Percentiles rank a stretch among this genome's conserved stretches.
Conservation (phyloP, 2,888 invertebrate genomes). For the Tenthredo amoena region DNA sequence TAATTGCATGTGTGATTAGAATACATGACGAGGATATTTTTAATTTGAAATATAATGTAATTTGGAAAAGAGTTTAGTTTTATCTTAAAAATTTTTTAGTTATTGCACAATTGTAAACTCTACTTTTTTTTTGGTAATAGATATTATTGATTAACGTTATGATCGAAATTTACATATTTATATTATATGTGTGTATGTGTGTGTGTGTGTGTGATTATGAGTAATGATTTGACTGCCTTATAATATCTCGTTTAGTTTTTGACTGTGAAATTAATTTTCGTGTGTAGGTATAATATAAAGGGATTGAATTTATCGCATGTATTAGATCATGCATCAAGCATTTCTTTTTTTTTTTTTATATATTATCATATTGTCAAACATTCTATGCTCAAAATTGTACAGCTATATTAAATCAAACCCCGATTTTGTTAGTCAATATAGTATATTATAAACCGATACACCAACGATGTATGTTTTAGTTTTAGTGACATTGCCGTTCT, state of each 20-base stretch:
- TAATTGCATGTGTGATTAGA: no score
- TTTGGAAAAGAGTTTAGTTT: neutral
- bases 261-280: neutral
- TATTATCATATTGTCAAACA: neutral
- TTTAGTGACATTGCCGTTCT: neutral
- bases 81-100: neutral
- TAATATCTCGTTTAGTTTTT: neutral
- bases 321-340: neutral
- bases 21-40: neutral
- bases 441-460: neutral
- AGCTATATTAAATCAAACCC: constrained; percentile 2
- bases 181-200: neutral
- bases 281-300: neutral
- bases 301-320: neutral
- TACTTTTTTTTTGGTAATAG: neutral
- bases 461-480: neutral
- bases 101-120: neutral
- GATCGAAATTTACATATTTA: neutral
- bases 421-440: constrained; percentile 13
- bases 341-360: neutral
- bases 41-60: neutral
- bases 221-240: neutral
- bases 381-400: neutral
- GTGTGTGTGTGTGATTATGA: neutral
- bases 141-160: neutral